Conservation (phyloP, 92 coral and sea anemone species). For the Nematostella vectensis region DNA sequence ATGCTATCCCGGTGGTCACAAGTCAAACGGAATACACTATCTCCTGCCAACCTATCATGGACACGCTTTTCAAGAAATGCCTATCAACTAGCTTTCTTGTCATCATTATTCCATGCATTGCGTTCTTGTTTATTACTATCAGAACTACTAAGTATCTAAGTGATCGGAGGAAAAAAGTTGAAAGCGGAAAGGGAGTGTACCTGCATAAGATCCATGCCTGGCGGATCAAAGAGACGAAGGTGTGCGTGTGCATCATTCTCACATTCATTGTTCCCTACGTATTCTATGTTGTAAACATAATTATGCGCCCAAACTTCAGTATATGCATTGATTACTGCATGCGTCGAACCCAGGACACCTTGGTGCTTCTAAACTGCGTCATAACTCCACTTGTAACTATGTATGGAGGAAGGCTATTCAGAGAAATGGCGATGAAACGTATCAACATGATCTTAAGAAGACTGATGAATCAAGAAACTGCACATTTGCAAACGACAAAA, state of each 20-base stretch:
- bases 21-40: not conserved
- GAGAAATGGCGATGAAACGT: conserved; percentile 2
- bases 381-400: not conserved
- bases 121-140: not conserved
- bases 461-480: too few relatives aligned
- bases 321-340: not conserved
- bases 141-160: not conserved
- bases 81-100: not conserved
- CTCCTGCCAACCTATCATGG: not conserved
- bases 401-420: not conserved
- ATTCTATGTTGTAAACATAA: not conserved
- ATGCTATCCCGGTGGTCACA: not conserved
- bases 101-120: not conserved
- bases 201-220: not conserved
- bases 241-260: not conserved
- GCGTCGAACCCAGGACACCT: not conserved
- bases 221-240: conserved; percentile 1
- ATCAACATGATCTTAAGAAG: too few relatives aligned
- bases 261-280: conserved; percentile 1
- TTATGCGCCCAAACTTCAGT: not conserved
- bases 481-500: too few relatives aligned
- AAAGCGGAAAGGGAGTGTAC: not conserved
- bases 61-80: not conserved
- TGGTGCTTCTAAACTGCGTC: not conserved
- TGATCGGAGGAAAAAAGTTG: not conserved